Evolutionary conservation across 2,888 invertebrate genomes (phyloP), one percentile per base, ranked within the genome.

Genomic region (Coleophora deauratella): DNA sequence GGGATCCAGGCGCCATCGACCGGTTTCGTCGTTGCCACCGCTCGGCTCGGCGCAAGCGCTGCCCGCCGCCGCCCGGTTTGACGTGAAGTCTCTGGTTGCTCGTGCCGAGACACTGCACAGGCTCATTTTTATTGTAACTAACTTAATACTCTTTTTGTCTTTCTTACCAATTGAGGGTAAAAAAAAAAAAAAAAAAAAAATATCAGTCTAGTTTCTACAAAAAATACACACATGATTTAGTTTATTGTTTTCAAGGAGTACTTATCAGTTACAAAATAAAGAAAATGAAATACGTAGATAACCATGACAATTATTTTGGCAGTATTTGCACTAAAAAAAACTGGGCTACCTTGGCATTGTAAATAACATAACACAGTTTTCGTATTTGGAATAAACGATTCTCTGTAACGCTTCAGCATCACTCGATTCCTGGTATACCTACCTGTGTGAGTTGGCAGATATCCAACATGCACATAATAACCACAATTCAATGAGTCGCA

Each of bases 401-500:
- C 66, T 50, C 54, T 62, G 70, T 73, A 78, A 59, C 65, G 66
- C 65, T 65, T 68, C 56, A 63, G 66, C 66, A 66, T 72, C 55
- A 51, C 58, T 57, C 66, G 68, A 78, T 82, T 82, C 75, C 70
- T 75, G 59, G 79, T 78, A 84, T 81, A 82, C 81, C 78, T 80
- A 59, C 62, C 65, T 72, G 73, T 75, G 73, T 75, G 71, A 53
- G 66, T 72, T 85, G 85, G 85, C 85, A 74, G 66, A 66, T 71
- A 67, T 81, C 85, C 84, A 84, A 82, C 73, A 73, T 80, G 80
- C 82, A 82, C 82, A 84, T 85, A 84, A 84, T 85, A 84, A 82
- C 82, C 80, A 84, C 85, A 82, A 84, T 85, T 84, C 84, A 85
- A 85, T 84, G 84, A 84, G 84, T 77, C 78, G 79, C 79, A 72